phyloP scores from a whole-genome alignment of 2,888 invertebrate species.

The Netelia virgata region DNA sequence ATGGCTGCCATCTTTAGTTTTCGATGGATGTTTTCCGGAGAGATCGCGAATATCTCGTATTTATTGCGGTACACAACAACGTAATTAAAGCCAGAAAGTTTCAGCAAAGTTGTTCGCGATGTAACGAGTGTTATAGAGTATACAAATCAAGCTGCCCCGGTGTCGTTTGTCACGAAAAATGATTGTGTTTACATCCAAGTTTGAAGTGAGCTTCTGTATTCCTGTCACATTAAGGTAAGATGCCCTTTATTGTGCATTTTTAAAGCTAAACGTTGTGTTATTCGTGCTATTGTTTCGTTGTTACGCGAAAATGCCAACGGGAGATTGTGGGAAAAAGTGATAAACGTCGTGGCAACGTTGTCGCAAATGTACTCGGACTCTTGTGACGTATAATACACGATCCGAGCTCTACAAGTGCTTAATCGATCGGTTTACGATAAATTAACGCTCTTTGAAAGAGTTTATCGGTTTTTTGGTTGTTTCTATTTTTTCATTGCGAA shows the following conservation, averaged over 20 bases:
- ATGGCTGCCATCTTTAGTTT: constrained; percentile 94
- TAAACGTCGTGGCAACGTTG: constrained; percentile 26
- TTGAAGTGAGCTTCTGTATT: constrained; percentile 88
- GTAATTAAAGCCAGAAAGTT: constrained; percentile 83
- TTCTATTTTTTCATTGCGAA: not conserved
- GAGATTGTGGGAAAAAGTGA: constrained; percentile 6
- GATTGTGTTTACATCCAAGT: constrained; percentile 93
- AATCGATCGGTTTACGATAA: constrained; percentile 31
- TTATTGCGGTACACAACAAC: constrained; percentile 81
- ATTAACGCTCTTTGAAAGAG: not conserved
- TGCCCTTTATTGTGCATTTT: constrained; percentile 68
- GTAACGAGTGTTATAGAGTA: constrained; percentile 83
- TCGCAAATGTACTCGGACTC: constrained; percentile 17
- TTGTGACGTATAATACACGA: constrained; percentile 54
- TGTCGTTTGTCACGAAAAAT: constrained; percentile 85
- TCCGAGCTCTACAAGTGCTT: constrained; percentile 15
- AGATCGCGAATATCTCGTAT: constrained; percentile 81
- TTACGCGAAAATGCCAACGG: constrained; percentile 3
- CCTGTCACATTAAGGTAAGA: constrained; percentile 87
- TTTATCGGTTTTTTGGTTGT: constrained; percentile 10
- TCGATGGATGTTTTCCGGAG: constrained; percentile 92
- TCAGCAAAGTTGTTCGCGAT: constrained; percentile 84
- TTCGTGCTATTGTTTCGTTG: not conserved
- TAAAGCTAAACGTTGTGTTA: constrained; percentile 7
- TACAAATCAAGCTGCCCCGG: constrained; percentile 83